phyloP scores from a whole-genome alignment of 2,888 invertebrate genomes.

The Flexamia atlantica region DNA sequence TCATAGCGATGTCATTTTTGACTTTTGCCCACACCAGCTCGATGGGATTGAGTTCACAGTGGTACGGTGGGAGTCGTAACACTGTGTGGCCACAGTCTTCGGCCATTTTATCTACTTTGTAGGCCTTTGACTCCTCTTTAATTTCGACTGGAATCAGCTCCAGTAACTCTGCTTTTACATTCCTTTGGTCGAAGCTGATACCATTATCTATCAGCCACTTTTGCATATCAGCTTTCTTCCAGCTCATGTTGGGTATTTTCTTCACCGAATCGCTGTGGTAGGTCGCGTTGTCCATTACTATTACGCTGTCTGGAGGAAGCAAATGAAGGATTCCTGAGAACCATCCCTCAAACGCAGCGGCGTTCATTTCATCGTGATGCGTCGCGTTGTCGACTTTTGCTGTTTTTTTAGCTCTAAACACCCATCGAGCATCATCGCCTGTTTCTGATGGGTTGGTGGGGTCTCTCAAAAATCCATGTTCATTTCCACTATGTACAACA shows the following conservation, averaged over 20 bases:
- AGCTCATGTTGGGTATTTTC: constrained; percentile 1
- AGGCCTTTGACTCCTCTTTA: too few species aligned
- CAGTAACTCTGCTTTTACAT: too few species aligned
- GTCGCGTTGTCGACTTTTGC: not conserved
- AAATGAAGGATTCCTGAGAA: not conserved
- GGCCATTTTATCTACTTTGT: too few species aligned
- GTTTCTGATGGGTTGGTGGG: not conserved
- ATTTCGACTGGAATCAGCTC: too few species aligned
- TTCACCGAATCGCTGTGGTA: not conserved
- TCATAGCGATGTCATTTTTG: too few species aligned
- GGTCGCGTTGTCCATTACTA: not conserved
- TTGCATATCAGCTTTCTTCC: constrained; percentile 11
- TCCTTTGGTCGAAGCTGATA: too few species aligned
- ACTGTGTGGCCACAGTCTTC: too few species aligned
- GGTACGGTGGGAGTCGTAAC: too few species aligned
- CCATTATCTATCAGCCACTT: not conserved
- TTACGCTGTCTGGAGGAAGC: not conserved
- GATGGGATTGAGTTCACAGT: too few species aligned
- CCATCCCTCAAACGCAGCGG: not conserved
- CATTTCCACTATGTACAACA: not conserved
- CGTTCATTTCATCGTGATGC: constrained; percentile 11
- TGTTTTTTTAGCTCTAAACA: not conserved
- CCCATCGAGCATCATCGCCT: not conserved
- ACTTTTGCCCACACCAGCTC: too few species aligned
- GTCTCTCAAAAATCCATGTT: not conserved